Conservation (phyloP, 1,140 invertebrate species). For the Cydia strobilella region DNA sequence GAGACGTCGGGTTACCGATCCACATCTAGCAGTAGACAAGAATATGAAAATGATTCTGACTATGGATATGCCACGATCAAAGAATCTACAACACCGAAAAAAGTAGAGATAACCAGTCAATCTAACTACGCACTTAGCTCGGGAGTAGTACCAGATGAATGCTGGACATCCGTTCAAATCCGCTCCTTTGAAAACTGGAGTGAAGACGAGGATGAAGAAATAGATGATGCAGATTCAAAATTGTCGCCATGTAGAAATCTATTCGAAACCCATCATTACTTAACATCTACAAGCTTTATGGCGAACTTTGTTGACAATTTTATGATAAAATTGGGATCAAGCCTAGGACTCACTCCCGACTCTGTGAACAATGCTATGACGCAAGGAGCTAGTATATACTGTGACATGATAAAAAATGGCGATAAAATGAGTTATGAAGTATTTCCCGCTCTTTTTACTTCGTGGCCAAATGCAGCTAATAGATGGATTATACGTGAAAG, state of each 20-base stretch:
- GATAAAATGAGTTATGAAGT: slow-evolving; percentile 81
- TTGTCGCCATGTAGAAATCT: slow-evolving; percentile 73
- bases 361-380: slow-evolving; percentile 75
- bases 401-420: slow-evolving; percentile 71
- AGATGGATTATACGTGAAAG: slow-evolving; percentile 83
- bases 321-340: slow-evolving; percentile 76
- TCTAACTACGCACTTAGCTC: slow-evolving; percentile 59
- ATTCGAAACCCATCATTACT: slow-evolving; percentile 76
- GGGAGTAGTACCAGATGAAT: slow-evolving; percentile 72
- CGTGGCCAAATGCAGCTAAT: slow-evolving; percentile 84
- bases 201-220: slow-evolving; percentile 63
- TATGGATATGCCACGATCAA: slow-evolving; percentile 80
- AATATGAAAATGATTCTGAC: slow-evolving; percentile 81
- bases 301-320: slow-evolving; percentile 83
- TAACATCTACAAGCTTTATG: slow-evolving; percentile 83
- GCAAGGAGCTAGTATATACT: slow-evolving; percentile 82
- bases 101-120: slow-evolving; percentile 64
- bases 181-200: slow-evolving; percentile 58
- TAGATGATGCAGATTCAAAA: slow-evolving; percentile 56
- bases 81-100: slow-evolving; percentile 71
- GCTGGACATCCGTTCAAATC: slow-evolving; percentile 72
- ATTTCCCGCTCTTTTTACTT: slow-evolving; percentile 82
- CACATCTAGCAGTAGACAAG: slow-evolving; percentile 69
- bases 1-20: slow-evolving; percentile 82
- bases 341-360: slow-evolving; percentile 77